Evolutionary conservation across 2,113 vertebrate genomes (phyloP).

Genomic region (Hypanus sabinus): DNA sequence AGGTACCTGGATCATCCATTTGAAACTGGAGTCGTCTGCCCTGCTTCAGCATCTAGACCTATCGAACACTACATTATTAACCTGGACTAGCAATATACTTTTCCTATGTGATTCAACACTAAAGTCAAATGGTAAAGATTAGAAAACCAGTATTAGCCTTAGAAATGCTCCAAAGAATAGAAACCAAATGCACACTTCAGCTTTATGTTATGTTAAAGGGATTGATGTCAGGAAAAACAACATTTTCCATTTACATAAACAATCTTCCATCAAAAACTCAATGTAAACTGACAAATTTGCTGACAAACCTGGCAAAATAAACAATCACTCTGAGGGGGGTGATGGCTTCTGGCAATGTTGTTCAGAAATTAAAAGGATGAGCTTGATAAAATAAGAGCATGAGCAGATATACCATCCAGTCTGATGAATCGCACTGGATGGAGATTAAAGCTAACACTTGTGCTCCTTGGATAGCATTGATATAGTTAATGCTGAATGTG

Average conservation of each 20-base stretch:
- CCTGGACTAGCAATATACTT: not conserved
- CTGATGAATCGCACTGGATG: too few species aligned
- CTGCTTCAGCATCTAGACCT: not conserved
- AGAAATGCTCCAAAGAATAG: not conserved
- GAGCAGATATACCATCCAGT: too few species aligned
- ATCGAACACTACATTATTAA: not conserved
- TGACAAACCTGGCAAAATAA: not conserved
- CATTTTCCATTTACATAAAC: not conserved
- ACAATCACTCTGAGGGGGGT: not conserved
- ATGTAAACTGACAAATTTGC: not conserved
- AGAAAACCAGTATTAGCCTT: not conserved
- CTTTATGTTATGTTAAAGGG: not conserved
- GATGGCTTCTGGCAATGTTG: too few species aligned
- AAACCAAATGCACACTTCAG: not conserved
- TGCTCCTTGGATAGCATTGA: not conserved
- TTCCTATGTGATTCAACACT: not conserved
- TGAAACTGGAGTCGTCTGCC: not conserved
- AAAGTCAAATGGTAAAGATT: not conserved
- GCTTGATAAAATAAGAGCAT: too few species aligned
- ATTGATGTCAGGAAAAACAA: not conserved
- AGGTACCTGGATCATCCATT: not conserved
- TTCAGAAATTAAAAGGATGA: too few species aligned
- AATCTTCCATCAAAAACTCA: not conserved
- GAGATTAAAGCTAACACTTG: not conserved
- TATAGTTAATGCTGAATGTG: not conserved